Conservation (phyloP, 1,140 invertebrate genomes). For the Parasteatoda tepidariorum region DNA sequence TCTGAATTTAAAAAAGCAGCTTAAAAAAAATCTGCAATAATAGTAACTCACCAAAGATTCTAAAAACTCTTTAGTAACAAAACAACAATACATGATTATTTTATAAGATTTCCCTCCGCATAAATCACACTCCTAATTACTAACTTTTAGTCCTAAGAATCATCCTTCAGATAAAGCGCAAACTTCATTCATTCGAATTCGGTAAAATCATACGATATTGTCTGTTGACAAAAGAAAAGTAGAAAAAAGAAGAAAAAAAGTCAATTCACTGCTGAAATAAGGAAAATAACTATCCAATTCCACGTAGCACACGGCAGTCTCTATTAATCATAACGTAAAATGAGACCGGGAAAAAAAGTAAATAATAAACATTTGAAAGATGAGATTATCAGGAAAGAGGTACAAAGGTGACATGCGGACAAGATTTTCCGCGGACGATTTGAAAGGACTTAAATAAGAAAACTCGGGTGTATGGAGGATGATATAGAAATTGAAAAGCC, state of each 20-base stretch:
- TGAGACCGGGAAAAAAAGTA: neutral
- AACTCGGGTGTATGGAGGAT: neutral
- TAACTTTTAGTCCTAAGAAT: too few species aligned
- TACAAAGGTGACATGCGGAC: slow-evolving; percentile 38
- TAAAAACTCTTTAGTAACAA: slow-evolving; percentile 5
- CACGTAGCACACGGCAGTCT: neutral
- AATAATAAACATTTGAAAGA: neutral
- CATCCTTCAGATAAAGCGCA: too few species aligned
- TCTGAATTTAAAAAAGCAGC: neutral
- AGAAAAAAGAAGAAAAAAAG: too few species aligned
- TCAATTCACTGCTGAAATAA: neutral
- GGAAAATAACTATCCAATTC: neutral
- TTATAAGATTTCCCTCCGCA: neutral
- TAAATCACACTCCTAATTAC: neutral
- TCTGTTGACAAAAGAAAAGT: too few species aligned
- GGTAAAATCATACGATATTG: too few species aligned
- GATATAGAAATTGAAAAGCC: neutral
- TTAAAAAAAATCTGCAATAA: neutral
- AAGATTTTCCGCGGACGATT: neutral
- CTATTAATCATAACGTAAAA: slow-evolving; percentile 23
- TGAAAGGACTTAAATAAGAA: neutral
- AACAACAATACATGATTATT: slow-evolving; percentile 29
- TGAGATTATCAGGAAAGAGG: slow-evolving; percentile 24
- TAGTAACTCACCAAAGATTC: slow-evolving; percentile 19
- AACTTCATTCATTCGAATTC: too few species aligned